Evolutionary conservation across 2,888 invertebrate species (phyloP).

Genomic region (Leptopilina myrica): DNA sequence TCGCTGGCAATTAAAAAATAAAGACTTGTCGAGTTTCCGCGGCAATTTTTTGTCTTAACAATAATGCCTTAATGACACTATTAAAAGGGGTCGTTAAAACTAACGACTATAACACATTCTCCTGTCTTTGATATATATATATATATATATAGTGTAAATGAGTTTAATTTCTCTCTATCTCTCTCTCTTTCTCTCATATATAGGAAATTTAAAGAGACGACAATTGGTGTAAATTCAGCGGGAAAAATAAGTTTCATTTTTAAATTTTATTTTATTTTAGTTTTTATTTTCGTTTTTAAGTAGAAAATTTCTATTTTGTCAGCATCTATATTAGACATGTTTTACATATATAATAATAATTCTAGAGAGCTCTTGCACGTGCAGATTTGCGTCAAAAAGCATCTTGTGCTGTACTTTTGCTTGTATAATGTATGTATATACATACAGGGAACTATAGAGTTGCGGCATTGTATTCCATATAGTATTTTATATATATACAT

Average conservation of each 20-base stretch:
- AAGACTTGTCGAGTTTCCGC: neutral
- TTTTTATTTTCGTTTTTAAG: conserved; percentile 2
- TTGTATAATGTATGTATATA: neutral
- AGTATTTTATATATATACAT: too few relatives aligned
- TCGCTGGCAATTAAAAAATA: conserved; percentile 10
- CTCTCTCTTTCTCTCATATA: conserved; percentile 24
- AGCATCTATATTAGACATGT: neutral
- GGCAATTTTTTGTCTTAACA: conserved; percentile 17
- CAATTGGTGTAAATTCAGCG: conserved; percentile 37
- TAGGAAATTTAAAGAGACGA: neutral
- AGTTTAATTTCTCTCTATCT: conserved; percentile 48
- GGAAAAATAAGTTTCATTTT: neutral
- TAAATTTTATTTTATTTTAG: too few relatives aligned
- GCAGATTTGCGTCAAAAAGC: conserved; percentile 46
- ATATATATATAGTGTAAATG: conserved; percentile 45
- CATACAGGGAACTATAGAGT: conserved; percentile 49
- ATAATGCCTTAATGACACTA: conserved; percentile 33
- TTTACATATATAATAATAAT: conserved; percentile 1
- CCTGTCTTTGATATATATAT: conserved; percentile 4
- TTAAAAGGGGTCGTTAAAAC: conserved; percentile 43
- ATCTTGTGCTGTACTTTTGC: conserved; percentile 34
- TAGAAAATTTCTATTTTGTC: conserved; percentile 25
- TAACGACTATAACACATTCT: conserved; percentile 41
- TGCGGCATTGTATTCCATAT: conserved; percentile 59
- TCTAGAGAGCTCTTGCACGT: conserved; percentile 44